phyloP scores from a whole-genome alignment of 2,113 vertebrate species.

The Abramis brama region DNA sequence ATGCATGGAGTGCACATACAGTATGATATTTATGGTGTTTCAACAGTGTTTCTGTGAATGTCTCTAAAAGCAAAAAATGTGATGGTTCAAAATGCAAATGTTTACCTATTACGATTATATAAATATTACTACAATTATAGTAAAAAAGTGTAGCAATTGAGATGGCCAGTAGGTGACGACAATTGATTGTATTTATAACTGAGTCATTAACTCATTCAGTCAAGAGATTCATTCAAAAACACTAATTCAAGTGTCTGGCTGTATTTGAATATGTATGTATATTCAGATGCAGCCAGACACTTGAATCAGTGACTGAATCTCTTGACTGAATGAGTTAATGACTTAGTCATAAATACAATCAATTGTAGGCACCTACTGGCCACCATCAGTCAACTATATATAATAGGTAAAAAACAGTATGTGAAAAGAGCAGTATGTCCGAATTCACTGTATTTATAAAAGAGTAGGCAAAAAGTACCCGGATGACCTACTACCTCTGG shows the following conservation, averaged over 20 bases:
- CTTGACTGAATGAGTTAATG: no score
- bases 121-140: background rate
- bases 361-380: no score
- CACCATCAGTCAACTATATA: background rate
- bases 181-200: background rate
- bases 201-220: background rate
- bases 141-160: background rate
- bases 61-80: no score
- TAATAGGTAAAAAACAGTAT: background rate
- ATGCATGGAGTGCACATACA: background rate
- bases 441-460: background rate
- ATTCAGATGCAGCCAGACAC: no score
- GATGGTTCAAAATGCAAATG: no score
- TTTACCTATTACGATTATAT: no score
- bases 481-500: background rate
- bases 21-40: background rate
- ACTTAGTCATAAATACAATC: no score
- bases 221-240: background rate
- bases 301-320: no score
- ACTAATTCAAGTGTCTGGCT: background rate
- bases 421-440: background rate
- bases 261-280: background rate
- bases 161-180: background rate
- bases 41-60: background rate
- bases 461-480: background rate